These are phyloP conservation scores for Dasyprocta punctata DNA, from an alignment of 2,113 vertebrate species.

Conservation along the genomic window DNA sequence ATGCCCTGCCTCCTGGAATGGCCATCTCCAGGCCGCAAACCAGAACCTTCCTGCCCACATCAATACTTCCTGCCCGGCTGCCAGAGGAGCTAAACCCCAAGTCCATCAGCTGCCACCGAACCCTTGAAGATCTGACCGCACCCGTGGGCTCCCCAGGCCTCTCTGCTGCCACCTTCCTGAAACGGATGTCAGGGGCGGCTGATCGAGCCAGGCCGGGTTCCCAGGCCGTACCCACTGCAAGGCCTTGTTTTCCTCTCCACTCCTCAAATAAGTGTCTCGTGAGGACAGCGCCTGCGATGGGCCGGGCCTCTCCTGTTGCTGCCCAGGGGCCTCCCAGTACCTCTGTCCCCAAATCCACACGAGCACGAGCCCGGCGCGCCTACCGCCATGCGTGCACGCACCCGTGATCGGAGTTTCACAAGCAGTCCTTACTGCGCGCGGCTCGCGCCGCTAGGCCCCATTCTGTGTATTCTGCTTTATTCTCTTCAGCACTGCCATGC, in stretches of 20 bases:
- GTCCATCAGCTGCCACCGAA: fast-evolving
- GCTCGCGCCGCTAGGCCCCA: fast-evolving
- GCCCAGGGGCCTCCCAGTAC: fast-evolving
- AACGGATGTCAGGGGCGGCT: background rate
- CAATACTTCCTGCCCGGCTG: background rate
- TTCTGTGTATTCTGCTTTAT: background rate
- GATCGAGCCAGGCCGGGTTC: fast-evolving
- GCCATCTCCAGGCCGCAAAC: background rate
- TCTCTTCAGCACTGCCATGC: background rate
- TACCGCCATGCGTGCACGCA: fast-evolving
- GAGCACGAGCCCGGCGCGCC: background rate
- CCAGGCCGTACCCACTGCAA: background rate
- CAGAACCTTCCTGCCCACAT: background rate
- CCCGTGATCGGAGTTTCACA: background rate
- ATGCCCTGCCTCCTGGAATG: background rate
- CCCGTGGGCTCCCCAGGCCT: fast-evolving
- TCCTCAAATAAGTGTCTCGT: no score
- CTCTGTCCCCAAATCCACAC: background rate
- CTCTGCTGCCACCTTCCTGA: fast-evolving
- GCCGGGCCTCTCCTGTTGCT: background rate
- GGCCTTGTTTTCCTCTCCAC: background rate
- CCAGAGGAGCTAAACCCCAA: background rate
- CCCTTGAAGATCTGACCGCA: background rate
- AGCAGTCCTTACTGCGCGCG: fast-evolving
- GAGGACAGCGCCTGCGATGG: background rate